Percentiles rank a stretch among this genome's conserved stretches.
phyloP scores from a whole-genome alignment of 2,113 vertebrate genomes.

The Sapayoa aenigma region DNA sequence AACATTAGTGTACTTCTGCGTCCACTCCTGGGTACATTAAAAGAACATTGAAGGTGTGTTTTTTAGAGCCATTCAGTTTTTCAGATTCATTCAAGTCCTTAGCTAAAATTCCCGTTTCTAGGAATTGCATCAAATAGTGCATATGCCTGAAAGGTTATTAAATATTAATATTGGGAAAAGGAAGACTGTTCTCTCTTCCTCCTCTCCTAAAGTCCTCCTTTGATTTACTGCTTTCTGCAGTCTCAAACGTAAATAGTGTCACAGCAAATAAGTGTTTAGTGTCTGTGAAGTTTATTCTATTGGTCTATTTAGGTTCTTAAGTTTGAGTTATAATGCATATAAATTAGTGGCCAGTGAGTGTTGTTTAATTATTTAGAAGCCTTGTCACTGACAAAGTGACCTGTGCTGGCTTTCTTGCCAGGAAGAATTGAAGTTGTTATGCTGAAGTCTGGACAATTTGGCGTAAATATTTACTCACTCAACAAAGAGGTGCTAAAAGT shows the following conservation, averaged over 20 bases:
- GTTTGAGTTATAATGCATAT: slow-evolving; percentile 53
- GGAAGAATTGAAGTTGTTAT: slow-evolving; percentile 52
- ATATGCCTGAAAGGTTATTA: neutral
- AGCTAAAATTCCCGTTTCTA: neutral
- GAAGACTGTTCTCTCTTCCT: neutral
- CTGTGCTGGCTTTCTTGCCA: slow-evolving; percentile 32
- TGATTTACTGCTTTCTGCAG: slow-evolving; percentile 50
- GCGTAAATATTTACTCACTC: slow-evolving; percentile 57
- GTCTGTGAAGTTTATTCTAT: slow-evolving; percentile 54
- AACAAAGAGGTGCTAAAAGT: slow-evolving; percentile 47
- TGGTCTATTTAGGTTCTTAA: slow-evolving; percentile 45
- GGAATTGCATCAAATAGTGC: neutral
- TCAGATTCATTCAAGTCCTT: neutral
- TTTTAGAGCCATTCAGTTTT: neutral
- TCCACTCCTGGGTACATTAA: neutral
- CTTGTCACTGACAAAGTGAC: slow-evolving; percentile 35
- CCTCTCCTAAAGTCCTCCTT: slow-evolving; percentile 3
- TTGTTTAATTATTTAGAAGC: slow-evolving; percentile 58
- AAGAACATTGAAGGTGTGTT: neutral
- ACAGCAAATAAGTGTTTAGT: slow-evolving; percentile 64
- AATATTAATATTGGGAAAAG: neutral
- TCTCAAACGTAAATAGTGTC: slow-evolving; percentile 46
- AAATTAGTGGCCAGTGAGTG: slow-evolving; percentile 58
- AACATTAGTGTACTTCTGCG: neutral
- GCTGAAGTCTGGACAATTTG: slow-evolving; percentile 39